Evolutionary conservation across 1,140 invertebrate genomes (phyloP).

Genomic region (Sweltsa coloradensis): DNA sequence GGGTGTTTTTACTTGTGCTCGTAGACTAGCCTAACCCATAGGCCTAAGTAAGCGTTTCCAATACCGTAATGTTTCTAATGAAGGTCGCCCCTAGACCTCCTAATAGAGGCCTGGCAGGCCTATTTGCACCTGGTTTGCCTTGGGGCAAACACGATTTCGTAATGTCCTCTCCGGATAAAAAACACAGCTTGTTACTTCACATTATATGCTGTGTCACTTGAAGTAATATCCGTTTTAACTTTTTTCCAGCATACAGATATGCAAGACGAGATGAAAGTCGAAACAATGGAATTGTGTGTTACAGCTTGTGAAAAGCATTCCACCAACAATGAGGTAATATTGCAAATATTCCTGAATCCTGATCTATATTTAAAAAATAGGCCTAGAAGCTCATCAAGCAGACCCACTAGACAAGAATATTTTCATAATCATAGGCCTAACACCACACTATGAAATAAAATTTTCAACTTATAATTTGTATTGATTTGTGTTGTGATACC

Average conservation of each 20-base stretch:
- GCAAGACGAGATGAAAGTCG: constrained; percentile 79
- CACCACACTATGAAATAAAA: not conserved
- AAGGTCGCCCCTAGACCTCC: too few relatives aligned
- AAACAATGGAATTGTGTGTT: constrained; percentile 79
- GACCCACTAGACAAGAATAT: not conserved
- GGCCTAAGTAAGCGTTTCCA: too few relatives aligned
- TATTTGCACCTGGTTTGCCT: too few relatives aligned
- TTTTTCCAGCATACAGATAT: constrained; percentile 66
- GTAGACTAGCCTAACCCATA: too few relatives aligned
- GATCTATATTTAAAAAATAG: not conserved
- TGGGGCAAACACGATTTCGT: too few relatives aligned
- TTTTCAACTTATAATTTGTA: constrained; percentile 7
- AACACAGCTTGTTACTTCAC: too few relatives aligned
- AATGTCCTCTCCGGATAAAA: too few relatives aligned
- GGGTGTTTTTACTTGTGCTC: too few relatives aligned
- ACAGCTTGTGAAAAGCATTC: constrained; percentile 85
- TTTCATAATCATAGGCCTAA: constrained; percentile 1
- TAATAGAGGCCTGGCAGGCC: too few relatives aligned
- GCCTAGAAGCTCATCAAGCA: not conserved
- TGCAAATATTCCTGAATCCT: constrained; percentile 8
- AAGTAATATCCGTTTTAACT: constrained; percentile 1
- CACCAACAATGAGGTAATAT: constrained; percentile 69
- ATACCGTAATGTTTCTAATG: too few relatives aligned
- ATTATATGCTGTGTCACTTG: not conserved
- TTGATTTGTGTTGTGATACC: too few relatives aligned